These are phyloP conservation scores for Pheosia gnoma DNA, from an alignment of 2,888 invertebrate species.

Conservation along the genomic window DNA sequence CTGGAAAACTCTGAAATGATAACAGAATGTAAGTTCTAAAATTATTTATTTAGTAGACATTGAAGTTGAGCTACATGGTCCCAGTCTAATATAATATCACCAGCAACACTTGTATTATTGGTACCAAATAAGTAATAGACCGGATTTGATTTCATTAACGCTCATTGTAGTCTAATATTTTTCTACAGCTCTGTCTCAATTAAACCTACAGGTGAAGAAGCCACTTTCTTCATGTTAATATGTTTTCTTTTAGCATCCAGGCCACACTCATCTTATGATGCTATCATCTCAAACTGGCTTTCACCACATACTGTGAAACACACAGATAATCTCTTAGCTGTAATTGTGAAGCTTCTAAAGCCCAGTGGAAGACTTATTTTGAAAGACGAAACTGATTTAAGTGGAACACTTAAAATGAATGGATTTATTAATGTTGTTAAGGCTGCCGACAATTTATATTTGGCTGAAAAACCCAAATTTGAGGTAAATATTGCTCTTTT, in stretches of 20 bases:
- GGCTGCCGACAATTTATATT: conserved; percentile 55
- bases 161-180: too few relatives aligned
- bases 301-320: conserved; percentile 70
- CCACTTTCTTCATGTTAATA: too few relatives aligned
- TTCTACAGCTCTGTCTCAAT: too few relatives aligned
- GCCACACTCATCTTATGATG: conserved; percentile 84
- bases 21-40: conserved; percentile 80
- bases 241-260: conserved; percentile 76
- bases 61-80: too few relatives aligned
- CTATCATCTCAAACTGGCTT: conserved; percentile 82
- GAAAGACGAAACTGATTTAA: conserved; percentile 72
- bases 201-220: too few relatives aligned
- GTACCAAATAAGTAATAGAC: too few relatives aligned
- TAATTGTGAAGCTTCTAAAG: conserved; percentile 85
- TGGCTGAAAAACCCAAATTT: conserved; percentile 88
- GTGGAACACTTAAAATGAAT: conserved; percentile 84
- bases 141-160: too few relatives aligned
- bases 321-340: conserved; percentile 76
- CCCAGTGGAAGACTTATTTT: conserved; percentile 85
- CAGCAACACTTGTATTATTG: too few relatives aligned
- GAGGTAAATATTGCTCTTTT: conserved; percentile 74
- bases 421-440: conserved; percentile 84
- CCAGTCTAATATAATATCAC: too few relatives aligned
- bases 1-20: conserved; percentile 86
- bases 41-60: too few relatives aligned